Conservation (phyloP, 2,888 invertebrate genomes). For the Leptura quadrifasciata region DNA sequence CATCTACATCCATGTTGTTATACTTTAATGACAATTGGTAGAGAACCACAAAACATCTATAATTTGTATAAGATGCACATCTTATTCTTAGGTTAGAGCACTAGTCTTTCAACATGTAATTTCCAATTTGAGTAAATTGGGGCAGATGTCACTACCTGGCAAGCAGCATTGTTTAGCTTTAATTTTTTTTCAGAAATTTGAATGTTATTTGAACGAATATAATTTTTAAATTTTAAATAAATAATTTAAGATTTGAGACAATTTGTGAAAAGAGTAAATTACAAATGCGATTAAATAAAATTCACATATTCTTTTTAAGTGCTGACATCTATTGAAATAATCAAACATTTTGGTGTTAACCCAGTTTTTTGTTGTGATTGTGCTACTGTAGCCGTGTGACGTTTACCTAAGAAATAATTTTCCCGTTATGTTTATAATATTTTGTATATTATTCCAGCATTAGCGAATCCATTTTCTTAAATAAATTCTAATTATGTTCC, state of each 20-base stretch:
- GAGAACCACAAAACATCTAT: neutral
- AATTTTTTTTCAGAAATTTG: constrained; percentile 9
- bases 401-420: constrained; percentile 42
- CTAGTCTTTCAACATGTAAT: too few relatives aligned
- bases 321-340: constrained; percentile 27
- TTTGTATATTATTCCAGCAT: constrained; percentile 38
- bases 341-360: constrained; percentile 24
- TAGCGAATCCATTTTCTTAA: constrained; percentile 14
- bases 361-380: constrained; percentile 48
- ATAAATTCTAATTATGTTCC: constrained; percentile 31
- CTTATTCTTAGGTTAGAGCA: neutral
- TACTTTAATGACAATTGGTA: neutral
- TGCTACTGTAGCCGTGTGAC: constrained; percentile 45
- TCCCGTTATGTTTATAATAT: constrained; percentile 49
- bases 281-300: neutral
- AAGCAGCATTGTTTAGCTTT: neutral
- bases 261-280: neutral
- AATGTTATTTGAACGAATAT: neutral
- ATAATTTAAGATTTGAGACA: neutral
- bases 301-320: neutral
- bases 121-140: neutral
- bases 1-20: neutral
- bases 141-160: neutral
- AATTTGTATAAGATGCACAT: neutral
- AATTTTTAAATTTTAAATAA: constrained; percentile 4